Percentiles rank a stretch among this genome's conserved stretches.
phyloP scores from a whole-genome alignment of 2,888 invertebrate genomes.

The Liopterus haemorrhoidalis region DNA sequence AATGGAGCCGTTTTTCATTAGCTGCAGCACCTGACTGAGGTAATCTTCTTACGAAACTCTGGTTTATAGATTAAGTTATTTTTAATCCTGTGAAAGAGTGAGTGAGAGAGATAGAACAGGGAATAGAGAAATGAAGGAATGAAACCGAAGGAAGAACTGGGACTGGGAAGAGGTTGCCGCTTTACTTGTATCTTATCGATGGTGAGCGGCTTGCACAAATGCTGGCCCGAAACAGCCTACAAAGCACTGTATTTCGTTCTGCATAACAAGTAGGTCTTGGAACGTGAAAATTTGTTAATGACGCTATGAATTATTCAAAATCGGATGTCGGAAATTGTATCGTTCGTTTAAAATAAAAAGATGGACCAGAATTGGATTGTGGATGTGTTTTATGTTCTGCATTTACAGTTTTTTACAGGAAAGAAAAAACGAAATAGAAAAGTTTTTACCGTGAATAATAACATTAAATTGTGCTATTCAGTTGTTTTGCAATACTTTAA shows the following conservation, averaged over 20 bases:
- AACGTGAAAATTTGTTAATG: conserved; percentile 37
- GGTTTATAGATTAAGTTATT: conserved; percentile 21
- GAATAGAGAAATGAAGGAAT: no score
- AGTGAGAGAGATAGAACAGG: no score
- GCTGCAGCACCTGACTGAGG: conserved; percentile 21
- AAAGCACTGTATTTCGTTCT: conserved; percentile 19
- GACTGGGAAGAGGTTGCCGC: no score
- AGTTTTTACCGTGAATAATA: no score
- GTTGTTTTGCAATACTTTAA: no score
- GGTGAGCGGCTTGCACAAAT: no score
- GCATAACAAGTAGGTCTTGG: conserved; percentile 32
- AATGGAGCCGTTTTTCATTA: conserved; percentile 25
- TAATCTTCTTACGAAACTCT: conserved; percentile 20
- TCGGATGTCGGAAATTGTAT: conserved; percentile 29
- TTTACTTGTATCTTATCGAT: no score
- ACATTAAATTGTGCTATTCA: no score
- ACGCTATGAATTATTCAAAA: conserved; percentile 37
- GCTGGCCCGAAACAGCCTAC: neutral
- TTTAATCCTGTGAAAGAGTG: conserved; percentile 18
- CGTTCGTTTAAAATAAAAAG: conserved; percentile 15
- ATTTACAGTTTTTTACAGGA: no score
- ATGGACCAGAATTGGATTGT: conserved; percentile 10
- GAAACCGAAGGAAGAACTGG: no score
- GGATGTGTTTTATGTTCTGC: conserved; percentile 13
- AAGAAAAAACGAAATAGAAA: no score